phyloP scores from a whole-genome alignment of 2,797 vertebrate species.

The Acrossocheilus wenchowensis region DNA sequence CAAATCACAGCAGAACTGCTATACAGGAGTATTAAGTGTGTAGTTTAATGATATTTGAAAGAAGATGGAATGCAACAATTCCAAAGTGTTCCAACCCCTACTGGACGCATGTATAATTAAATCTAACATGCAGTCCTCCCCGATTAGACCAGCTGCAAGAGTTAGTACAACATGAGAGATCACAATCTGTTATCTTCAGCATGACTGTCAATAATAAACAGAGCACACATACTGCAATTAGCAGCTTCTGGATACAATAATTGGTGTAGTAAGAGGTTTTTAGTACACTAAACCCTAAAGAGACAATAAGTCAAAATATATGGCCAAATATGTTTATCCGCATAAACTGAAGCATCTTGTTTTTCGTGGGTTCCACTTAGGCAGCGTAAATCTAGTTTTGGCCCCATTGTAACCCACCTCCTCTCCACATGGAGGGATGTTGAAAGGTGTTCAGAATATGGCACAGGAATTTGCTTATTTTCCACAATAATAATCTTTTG shows the following conservation, averaged over 20 bases:
- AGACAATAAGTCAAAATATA: not conserved
- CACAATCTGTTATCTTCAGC: constrained; percentile 4
- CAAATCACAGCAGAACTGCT: constrained; percentile 1
- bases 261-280: not conserved
- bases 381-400: not conserved
- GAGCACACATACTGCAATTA: constrained; percentile 15
- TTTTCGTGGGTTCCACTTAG: not conserved
- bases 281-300: not conserved
- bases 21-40: not conserved
- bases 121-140: not conserved
- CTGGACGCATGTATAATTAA: constrained; percentile 18
- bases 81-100: not conserved
- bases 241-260: not conserved
- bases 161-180: not conserved
- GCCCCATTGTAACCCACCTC: not conserved
- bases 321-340: not conserved
- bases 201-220: constrained; percentile 9
- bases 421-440: not conserved
- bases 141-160: constrained; percentile 11
- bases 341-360: not conserved
- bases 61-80: not conserved
- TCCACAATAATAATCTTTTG: not conserved
- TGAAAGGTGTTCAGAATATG: not conserved
- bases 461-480: not conserved
- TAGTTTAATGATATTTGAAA: not conserved